phyloP scores from a whole-genome alignment of 2,113 vertebrate species.

The Oceanites oceanicus region DNA sequence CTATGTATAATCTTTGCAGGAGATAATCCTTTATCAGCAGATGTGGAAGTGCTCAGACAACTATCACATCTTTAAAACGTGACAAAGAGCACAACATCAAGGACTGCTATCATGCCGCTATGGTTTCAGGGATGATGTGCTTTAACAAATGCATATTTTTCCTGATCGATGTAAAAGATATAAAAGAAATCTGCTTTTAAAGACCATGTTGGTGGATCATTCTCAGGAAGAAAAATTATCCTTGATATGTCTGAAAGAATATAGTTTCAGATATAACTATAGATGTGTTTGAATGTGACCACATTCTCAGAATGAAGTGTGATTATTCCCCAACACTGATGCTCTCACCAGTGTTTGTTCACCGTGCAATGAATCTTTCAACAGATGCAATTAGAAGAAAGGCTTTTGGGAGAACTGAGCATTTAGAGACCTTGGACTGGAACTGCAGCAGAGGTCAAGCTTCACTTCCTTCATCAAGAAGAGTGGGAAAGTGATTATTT shows the following conservation, averaged over 20 bases:
- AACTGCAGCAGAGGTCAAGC: neutral
- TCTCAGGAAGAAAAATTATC: neutral
- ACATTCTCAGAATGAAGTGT: neutral
- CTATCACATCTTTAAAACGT: neutral
- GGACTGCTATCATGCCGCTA: neutral
- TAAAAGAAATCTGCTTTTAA: neutral
- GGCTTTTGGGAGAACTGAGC: neutral
- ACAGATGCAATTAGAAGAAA: neutral
- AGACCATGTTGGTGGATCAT: neutral
- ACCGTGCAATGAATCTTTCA: neutral
- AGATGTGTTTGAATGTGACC: neutral
- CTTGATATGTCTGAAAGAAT: neutral
- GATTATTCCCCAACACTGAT: neutral
- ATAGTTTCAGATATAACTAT: neutral
- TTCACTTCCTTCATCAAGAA: neutral
- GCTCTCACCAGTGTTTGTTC: neutral
- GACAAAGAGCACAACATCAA: neutral
- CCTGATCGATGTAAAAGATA: neutral
- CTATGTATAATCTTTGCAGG: neutral
- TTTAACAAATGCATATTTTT: neutral
- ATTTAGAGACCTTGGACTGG: neutral
- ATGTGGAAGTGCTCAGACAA: neutral
- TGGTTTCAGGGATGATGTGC: neutral
- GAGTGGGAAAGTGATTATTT: neutral
- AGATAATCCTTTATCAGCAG: neutral